Evolutionary conservation across 37 sponge, comb jelly and placozoan genomes (phyloP).

Genomic region (Diacarnus erythraeanus): DNA sequence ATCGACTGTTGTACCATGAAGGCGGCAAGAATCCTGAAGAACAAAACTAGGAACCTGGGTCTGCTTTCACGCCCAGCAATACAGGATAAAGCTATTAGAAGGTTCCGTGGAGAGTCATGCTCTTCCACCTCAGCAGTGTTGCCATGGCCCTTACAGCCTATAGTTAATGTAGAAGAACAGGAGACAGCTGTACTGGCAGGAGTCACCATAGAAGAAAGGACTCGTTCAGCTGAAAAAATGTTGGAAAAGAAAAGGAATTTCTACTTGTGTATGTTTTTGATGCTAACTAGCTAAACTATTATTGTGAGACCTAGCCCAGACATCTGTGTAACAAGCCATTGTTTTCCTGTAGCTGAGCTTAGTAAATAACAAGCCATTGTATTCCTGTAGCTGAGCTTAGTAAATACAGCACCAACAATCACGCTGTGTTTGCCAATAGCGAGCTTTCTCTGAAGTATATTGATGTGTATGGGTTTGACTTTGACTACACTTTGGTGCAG

Average conservation of each 20-base stretch:
- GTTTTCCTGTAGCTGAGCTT: too few relatives aligned
- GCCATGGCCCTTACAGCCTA: background rate
- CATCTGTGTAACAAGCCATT: too few relatives aligned
- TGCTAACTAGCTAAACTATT: background rate
- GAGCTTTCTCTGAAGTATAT: slow-evolving; percentile 86
- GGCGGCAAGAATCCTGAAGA: background rate
- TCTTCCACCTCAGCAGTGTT: background rate
- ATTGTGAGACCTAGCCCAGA: too few relatives aligned
- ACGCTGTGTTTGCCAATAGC: slow-evolving; percentile 86
- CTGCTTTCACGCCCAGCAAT: background rate
- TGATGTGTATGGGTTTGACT: slow-evolving; percentile 96
- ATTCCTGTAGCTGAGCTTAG: background rate
- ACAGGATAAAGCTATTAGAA: too few relatives aligned
- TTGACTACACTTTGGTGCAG: slow-evolving; percentile 94
- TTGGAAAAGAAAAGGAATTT: background rate
- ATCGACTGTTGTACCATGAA: too few relatives aligned
- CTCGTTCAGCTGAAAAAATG: too few relatives aligned
- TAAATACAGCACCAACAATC: background rate
- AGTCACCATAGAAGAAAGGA: background rate
- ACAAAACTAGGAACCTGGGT: background rate
- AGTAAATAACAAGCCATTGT: too few relatives aligned
- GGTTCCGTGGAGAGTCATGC: too few relatives aligned
- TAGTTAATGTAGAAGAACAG: background rate
- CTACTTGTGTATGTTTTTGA: background rate
- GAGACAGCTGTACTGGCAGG: background rate